Evolutionary conservation across 2,113 vertebrate genomes (phyloP).

Genomic region (Myrmecobius fasciatus): DNA sequence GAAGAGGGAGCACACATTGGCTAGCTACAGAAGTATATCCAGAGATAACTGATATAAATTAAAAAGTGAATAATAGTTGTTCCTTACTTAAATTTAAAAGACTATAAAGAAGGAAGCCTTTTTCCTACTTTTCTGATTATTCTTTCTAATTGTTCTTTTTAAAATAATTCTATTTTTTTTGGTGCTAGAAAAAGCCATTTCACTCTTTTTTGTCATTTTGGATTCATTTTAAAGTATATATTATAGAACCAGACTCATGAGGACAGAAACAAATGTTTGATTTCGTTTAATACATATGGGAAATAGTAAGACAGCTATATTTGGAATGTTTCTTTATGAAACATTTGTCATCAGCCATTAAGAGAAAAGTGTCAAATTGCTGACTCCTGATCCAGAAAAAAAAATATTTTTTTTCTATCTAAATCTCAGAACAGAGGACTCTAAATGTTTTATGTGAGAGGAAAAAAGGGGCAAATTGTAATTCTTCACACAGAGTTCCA

Average conservation of each 20-base stretch:
- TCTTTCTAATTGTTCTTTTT: neutral
- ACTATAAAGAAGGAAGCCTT: too few species aligned
- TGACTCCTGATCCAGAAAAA: neutral
- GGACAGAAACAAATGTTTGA: neutral
- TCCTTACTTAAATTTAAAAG: too few species aligned
- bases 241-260: neutral
- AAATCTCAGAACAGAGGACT: neutral
- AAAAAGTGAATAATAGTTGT: too few species aligned
- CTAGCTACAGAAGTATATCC: too few species aligned
- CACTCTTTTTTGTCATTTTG: neutral
- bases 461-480: neutral
- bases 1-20: too few species aligned
- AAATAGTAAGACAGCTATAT: neutral
- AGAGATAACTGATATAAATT: too few species aligned
- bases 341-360: neutral
- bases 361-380: neutral
- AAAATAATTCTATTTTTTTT: neutral
- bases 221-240: neutral
- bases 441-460: neutral
- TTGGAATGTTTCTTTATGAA: neutral
- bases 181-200: neutral
- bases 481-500: neutral
- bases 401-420: neutral
- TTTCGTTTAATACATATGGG: neutral
- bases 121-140: neutral